A percentile compares a stretch with the other conserved stretches of the same genome.
phyloP scores from a whole-genome alignment of 2,888 invertebrate genomes.

The Ditylenchus weischeri region DNA sequence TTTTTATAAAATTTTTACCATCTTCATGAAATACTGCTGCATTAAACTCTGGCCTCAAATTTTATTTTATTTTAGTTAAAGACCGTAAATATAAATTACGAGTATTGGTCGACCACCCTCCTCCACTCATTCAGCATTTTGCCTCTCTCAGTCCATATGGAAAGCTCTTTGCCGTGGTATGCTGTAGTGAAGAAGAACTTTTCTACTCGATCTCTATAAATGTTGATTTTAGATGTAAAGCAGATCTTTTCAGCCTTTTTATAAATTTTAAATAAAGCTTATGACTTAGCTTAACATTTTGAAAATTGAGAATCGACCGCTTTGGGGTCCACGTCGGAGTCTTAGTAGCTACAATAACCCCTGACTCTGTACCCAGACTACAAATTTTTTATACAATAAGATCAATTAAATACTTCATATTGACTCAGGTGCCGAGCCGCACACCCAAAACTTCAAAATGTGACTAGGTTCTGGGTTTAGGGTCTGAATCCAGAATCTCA shows the following conservation, averaged over 20 bases:
- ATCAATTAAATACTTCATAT: too few species aligned
- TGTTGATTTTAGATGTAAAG: not conserved
- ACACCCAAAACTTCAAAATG: too few species aligned
- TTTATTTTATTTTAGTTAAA: constrained; percentile 5
- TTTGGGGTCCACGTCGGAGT: too few species aligned
- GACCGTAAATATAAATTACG: constrained; percentile 21
- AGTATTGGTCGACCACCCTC: constrained; percentile 49
- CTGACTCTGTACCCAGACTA: too few species aligned
- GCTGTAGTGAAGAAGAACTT: constrained; percentile 56
- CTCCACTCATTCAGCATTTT: constrained; percentile 48
- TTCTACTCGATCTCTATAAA: constrained; percentile 38
- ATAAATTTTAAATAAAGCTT: too few species aligned
- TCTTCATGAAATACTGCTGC: constrained; percentile 53
- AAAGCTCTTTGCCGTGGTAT: constrained; percentile 50
- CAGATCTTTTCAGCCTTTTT: not conserved
- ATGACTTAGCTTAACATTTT: too few species aligned
- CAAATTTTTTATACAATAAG: too few species aligned
- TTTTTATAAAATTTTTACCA: constrained; percentile 19
- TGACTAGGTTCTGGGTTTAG: too few species aligned
- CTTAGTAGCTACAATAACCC: too few species aligned
- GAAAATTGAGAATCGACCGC: too few species aligned
- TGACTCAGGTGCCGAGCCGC: too few species aligned
- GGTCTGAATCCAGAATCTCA: too few species aligned
- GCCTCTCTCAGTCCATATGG: constrained; percentile 50
- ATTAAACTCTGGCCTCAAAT: constrained; percentile 10